Base-by-base conservation (phyloP, 2,888 invertebrate species). In the Trachelus iudaicus region DNA sequence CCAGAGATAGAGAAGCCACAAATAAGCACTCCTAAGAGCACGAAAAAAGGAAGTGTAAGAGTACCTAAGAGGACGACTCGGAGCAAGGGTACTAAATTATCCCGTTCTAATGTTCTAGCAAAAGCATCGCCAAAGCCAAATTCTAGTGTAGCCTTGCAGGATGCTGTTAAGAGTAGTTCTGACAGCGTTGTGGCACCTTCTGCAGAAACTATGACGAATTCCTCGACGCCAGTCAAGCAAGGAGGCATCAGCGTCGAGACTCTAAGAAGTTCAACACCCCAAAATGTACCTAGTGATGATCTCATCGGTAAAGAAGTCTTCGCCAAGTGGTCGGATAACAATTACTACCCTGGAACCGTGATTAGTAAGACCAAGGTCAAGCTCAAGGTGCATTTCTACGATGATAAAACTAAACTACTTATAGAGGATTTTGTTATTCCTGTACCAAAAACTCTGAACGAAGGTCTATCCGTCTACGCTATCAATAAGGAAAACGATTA, bases 301-400 rank as follows among this genome's bases (percentile, higher is more conserved):
- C 75, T 90, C n/a, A 81, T 88, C 3, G 90, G 90, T 0, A 89
- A 88, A 68, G 84, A 88, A 35, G 95, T 95, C 0, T 92, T 95
- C 83, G 95, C 95, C 0, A 94, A 94, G 88, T 95, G 95, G 95
- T 93, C 94, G 0, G 95, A 95, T 86, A 94, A 94, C 84, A 93
- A 94, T 80, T 95, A 94, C 83, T 95, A 95, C 84, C 94, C 95
- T 0, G 95, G 95, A 0, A 93, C 91, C 87, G 93, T 95, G 0
- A 89, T 92, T 13, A 93, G 93, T 82, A 93, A 93, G 75, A 93
- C 93, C 0, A 93, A 94, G 75, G 93, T 93, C 35, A 95, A 95
- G 85, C 95, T 94, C 89, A 91, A 93, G 82, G 94, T 95, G 90
- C 93, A 88, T 30, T 95, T 95, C 83, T 94, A 94, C 76, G 95